Evolutionary conservation across 2,888 invertebrate genomes (phyloP).

Genomic region (Aleiodes testaceus): DNA sequence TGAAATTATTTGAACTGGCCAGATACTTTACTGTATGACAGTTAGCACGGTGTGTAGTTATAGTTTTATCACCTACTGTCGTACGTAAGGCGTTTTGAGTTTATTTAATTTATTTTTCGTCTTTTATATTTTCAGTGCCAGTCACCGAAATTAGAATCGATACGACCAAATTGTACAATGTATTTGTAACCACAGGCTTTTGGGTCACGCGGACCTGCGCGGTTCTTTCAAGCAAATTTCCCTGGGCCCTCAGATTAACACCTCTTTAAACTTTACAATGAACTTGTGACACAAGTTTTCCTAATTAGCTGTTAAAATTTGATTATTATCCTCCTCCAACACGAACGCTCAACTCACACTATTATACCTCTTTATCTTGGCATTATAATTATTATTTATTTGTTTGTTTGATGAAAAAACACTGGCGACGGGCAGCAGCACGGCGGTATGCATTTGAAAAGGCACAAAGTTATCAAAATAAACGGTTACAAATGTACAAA

Average conservation of each 20-base stretch:
- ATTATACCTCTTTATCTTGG: not conserved
- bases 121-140: conserved; percentile 28
- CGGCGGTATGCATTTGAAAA: conserved; percentile 35
- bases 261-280: not conserved
- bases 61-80: not conserved
- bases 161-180: conserved; percentile 20
- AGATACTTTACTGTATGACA: not conserved
- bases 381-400: not conserved
- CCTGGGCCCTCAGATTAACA: conserved; percentile 1
- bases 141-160: conserved; percentile 44
- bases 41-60: too few relatives aligned
- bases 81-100: too few relatives aligned
- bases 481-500: conserved; percentile 34
- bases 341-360: not conserved
- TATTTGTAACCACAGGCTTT: conserved; percentile 26
- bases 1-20: too few relatives aligned
- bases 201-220: conserved; percentile 35
- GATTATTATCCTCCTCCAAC: not conserved
- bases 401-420: conserved; percentile 18
- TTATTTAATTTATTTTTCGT: not conserved
- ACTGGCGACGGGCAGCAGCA: conserved; percentile 18
- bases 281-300: not conserved
- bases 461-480: conserved; percentile 40
- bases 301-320: not conserved
- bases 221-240: conserved; percentile 31